Base-by-base conservation (phyloP, 1,140 invertebrate genomes). In the Aphaenogaster rudis region DNA sequence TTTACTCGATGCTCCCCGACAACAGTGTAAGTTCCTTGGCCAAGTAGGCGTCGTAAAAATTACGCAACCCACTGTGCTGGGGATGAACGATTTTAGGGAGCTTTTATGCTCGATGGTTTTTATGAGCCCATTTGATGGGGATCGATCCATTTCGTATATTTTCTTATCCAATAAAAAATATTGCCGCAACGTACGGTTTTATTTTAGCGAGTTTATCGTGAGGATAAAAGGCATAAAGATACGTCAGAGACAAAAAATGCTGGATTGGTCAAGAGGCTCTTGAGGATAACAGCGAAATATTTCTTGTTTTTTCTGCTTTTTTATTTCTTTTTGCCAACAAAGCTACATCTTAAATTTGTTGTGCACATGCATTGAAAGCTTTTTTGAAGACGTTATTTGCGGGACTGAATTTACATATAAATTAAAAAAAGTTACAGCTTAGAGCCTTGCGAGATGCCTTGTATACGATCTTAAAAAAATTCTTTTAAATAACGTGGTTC, bases 141-240 rank as follows among this genome's bases (percentile, higher is more conserved):
- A 57, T 71, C 80, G 80, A 76, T 61, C 54, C 54, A 61, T 84
- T 74, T 84, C 67, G 42, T 74, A 76, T 76, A 84, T 74, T 76
- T 82, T 82, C 67, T 74, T 63, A 74, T 57, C 28, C 54, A 84
- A 84, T 76, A 84, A 84, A 84, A 84, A 74, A 50, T 84, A 84
- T 84, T 84, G 69, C 54, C 42, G 17, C 67, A 74, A 84, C 67
- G 79, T 33, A 74, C 67, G 54, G 45, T 74, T 84, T 76, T 84
- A 84, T 76, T 84, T 45, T 61, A 36, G 42, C 80, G 80, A 76
- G 45, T 74, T 72, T 76, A 76, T 76, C 42, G 54, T 13, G 42
- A 50, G 13, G 33, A 48, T 17, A 50, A 66, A 21, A 54, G 28
- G 48, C 54, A 54, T 39, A 74, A 84, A 84, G 69, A 84, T 84